phyloP scores from a whole-genome alignment of 2,113 vertebrate species.

The Elephas maximus region DNA sequence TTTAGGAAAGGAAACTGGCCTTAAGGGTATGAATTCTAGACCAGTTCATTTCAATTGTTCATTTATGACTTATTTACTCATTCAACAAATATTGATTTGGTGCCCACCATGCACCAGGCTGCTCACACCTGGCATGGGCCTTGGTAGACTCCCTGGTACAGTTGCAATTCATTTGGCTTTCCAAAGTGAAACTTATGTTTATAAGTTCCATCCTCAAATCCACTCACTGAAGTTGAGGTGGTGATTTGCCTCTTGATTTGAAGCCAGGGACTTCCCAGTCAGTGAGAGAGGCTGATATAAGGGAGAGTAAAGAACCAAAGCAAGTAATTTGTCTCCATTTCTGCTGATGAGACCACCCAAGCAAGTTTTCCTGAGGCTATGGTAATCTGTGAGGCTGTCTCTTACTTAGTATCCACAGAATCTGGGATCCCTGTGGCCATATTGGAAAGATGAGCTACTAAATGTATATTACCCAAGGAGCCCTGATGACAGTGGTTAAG shows the following conservation, averaged over 20 bases:
- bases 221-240: not conserved
- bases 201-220: not conserved
- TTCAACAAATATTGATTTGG: not conserved
- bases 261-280: constrained; percentile 55
- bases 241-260: constrained; percentile 55
- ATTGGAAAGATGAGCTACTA: constrained; percentile 60
- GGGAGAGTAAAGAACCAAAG: not conserved
- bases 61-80: constrained; percentile 37
- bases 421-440: not conserved
- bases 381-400: not conserved
- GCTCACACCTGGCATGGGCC: not conserved
- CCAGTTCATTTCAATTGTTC: not conserved
- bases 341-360: constrained; percentile 15
- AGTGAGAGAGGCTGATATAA: not conserved
- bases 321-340: constrained; percentile 43
- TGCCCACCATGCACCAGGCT: not conserved
- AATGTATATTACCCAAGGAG: not conserved
- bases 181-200: not conserved
- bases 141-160: not conserved
- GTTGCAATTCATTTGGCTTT: constrained; percentile 27
- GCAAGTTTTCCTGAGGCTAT: constrained; percentile 40
- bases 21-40: not conserved
- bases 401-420: not conserved
- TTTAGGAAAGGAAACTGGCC: not conserved
- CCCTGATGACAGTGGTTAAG: not conserved